Base-by-base conservation (phyloP, 2,113 vertebrate genomes). In the Sylvicapra grimmia region DNA sequence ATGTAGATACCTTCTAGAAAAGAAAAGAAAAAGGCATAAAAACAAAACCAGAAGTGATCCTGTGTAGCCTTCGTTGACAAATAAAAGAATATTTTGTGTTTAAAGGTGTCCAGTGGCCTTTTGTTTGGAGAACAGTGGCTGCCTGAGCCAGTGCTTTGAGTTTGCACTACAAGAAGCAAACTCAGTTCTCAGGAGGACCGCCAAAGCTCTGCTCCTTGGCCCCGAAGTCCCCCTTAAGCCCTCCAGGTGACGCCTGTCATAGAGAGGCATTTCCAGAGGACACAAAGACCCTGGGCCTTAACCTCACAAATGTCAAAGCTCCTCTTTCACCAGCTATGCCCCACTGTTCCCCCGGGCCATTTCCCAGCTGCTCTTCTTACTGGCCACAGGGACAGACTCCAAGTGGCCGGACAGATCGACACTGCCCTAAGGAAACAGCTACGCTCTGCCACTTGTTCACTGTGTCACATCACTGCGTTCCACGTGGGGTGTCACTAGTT, bases 81-180 rank as follows among this genome's bases (percentile, higher is more conserved):
- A 99, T 99, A 99, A 99, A 99, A 99, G 99, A 99, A 99, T 99
- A 99, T 99, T 99, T 99, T 99, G 99, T 99, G 99, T 99, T 99
- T 99, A 99, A 98, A 97, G 90, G 96, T 98, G 89, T 58, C 21
- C 51, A 54, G 96, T 97, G 86, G 40, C 51, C 91, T 98, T 75
- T 91, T 90, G 97, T 97, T 96, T 84, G 40, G 59, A 77, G 47
- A 93, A 31, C 3, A 18, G 68, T 3, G 54, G 15, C 49, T 27
- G 63, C 59, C 51, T 8, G 12, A 84, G 56, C 31, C 51, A 0
- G 40, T 31, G 40, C 63, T 40, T 14, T 19, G 72, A 51, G 27
- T 53, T 36, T 85, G 65, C 5, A 8, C 44, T 59, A 36, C 7
- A 1, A 36, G 59, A 27, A 25, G 59, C 51, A 31, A 63, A 6